Percentiles rank a stretch among this genome's conserved stretches.
Evolutionary conservation across 2,113 vertebrate species (phyloP).

Genomic region (Saguinus imperator): DNA sequence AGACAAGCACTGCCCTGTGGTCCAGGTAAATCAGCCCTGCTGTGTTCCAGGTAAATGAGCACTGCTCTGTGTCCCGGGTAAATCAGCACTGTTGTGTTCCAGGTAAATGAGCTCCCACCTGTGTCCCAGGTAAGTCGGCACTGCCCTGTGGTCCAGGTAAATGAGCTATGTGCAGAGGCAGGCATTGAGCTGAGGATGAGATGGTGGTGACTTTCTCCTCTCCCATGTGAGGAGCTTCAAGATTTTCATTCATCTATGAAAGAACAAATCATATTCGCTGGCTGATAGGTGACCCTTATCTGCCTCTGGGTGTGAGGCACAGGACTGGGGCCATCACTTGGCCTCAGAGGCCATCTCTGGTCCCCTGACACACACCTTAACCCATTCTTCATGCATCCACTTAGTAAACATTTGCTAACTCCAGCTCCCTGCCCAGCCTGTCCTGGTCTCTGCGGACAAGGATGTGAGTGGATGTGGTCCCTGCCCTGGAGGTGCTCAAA

Average conservation of each 20-base stretch:
- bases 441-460: background rate
- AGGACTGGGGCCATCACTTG: accelerated
- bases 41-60: no score
- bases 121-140: no score
- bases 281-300: accelerated
- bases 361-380: no score
- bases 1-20: no score
- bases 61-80: no score
- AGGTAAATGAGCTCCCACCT: no score
- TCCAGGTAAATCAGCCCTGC: no score
- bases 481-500: background rate
- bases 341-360: background rate
- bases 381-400: background rate
- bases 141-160: background rate
- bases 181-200: background rate
- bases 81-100: no score
- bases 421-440: background rate
- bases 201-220: accelerated
- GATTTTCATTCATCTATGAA: background rate
- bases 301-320: background rate
- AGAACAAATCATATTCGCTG: background rate
- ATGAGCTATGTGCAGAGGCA: background rate
- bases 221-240: background rate
- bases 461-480: no score
- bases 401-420: no score